Conservation (phyloP, 2,797 vertebrate genomes). For the Microctenopoma steveboyesi region DNA sequence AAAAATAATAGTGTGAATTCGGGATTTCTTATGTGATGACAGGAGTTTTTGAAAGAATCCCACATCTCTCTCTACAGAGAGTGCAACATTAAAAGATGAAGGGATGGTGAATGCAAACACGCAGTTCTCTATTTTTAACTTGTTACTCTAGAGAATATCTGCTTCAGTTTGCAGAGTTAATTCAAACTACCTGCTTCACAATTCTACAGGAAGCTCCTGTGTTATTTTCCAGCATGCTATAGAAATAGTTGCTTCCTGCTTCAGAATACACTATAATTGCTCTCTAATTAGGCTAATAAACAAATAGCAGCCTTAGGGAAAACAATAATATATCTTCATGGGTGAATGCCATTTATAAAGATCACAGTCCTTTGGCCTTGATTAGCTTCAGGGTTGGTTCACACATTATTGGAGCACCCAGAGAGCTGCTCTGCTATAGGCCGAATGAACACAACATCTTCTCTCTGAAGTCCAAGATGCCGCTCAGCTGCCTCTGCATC, state of each 20-base stretch:
- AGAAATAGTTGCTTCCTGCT: slow-evolving; percentile 48
- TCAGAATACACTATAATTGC: slow-evolving; percentile 58
- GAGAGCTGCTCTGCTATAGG: slow-evolving; percentile 37
- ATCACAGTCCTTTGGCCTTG: slow-evolving; percentile 65
- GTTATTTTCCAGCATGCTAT: slow-evolving; percentile 47
- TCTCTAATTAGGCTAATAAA: slow-evolving; percentile 79
- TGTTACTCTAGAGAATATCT: slow-evolving; percentile 33
- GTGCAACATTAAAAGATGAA: slow-evolving; percentile 4
- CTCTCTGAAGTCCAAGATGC: slow-evolving; percentile 57
- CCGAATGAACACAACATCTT: slow-evolving; percentile 60
- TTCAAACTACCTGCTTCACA: slow-evolving; percentile 49
- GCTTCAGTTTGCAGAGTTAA: slow-evolving; percentile 46
- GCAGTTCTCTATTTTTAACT: slow-evolving; percentile 40
- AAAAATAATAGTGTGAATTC: slow-evolving; percentile 36
- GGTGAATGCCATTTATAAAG: slow-evolving; percentile 65
- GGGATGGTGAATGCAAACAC: slow-evolving; percentile 52
- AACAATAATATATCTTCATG: slow-evolving; percentile 48
- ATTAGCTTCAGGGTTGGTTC: slow-evolving; percentile 62
- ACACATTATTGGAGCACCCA: slow-evolving; percentile 50
- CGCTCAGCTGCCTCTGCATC: slow-evolving; percentile 26
- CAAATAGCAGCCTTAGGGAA: slow-evolving; percentile 69
- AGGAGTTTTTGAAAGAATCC: slow-evolving; percentile 3
- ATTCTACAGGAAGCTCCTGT: slow-evolving; percentile 21
- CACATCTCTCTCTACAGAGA: slow-evolving; percentile 12
- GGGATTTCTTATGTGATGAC: slow-evolving; percentile 10